These are phyloP conservation scores for Brachionus manjavacas DNA, from an alignment of 1,140 invertebrate species.

Conservation along the genomic window DNA sequence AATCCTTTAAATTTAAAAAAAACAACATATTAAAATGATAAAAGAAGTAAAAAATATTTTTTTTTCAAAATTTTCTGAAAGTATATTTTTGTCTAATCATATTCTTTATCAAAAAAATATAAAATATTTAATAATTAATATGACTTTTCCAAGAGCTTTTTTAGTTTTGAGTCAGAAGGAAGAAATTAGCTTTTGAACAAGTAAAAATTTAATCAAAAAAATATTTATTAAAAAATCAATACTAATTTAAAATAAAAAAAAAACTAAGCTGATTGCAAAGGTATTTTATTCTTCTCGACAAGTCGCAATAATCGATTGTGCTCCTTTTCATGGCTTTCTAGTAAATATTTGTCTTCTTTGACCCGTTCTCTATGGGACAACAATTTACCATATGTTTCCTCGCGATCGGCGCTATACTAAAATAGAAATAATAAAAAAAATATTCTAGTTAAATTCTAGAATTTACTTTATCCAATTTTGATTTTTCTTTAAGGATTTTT, in stretches of 20 bases:
- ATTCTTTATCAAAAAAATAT: too few species aligned
- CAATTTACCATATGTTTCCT: conserved; percentile 49
- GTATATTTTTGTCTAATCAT: too few species aligned
- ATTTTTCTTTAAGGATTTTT: conserved; percentile 48
- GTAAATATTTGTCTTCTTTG: conserved; percentile 47
- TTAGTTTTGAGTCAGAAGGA: too few species aligned
- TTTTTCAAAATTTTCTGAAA: too few species aligned
- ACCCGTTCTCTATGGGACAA: conserved; percentile 48
- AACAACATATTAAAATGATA: too few species aligned
- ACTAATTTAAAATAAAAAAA: neutral
- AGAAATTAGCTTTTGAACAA: too few species aligned
- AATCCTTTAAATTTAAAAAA: too few species aligned
- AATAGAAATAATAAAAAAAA: neutral
- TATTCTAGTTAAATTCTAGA: neutral
- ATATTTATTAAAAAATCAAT: neutral
- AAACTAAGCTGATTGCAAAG: neutral
- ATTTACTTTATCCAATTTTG: conserved; percentile 52
- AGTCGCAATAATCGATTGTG: conserved; percentile 47
- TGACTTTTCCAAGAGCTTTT: too few species aligned
- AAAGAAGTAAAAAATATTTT: too few species aligned
- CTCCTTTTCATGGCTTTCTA: conserved; percentile 49
- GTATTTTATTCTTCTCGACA: conserved; percentile 43
- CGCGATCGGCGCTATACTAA: conserved; percentile 49
- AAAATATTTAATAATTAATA: too few species aligned
- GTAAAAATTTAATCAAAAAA: too few species aligned